These are phyloP conservation scores for Ypsolopha scabrella DNA, from an alignment of 2,888 invertebrate species.

Conservation along the genomic window DNA sequence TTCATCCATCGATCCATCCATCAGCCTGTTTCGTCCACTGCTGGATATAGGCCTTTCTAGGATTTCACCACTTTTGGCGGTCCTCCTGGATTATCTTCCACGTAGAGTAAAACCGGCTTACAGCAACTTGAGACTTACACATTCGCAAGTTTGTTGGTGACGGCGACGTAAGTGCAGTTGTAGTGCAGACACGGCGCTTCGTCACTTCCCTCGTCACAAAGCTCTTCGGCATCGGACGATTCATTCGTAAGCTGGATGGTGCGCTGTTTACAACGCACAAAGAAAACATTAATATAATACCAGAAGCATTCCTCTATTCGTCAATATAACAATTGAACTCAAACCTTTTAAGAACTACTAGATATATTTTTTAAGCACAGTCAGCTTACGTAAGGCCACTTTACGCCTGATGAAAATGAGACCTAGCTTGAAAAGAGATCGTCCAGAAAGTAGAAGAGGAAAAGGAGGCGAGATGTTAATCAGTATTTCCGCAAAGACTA, in stretches of 20 bases:
- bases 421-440: not conserved
- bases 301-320: not conserved
- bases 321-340: not conserved
- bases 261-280: constrained; percentile 21
- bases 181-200: constrained; percentile 52
- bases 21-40: too few relatives aligned
- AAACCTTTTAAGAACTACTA: not conserved
- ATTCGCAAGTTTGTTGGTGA: constrained; percentile 50
- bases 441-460: not conserved
- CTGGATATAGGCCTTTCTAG: too few relatives aligned
- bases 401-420: too few relatives aligned
- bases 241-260: constrained; percentile 42
- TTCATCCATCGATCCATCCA: too few relatives aligned
- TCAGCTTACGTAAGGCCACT: not conserved
- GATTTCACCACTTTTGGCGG: too few relatives aligned
- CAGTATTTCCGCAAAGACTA: too few relatives aligned
- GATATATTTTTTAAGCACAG: not conserved
- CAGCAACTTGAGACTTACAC: constrained; percentile 30
- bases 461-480: too few relatives aligned
- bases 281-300: not conserved
- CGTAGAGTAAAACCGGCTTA: too few relatives aligned
- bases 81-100: too few relatives aligned
- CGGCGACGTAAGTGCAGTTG: constrained; percentile 55
- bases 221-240: constrained; percentile 41
- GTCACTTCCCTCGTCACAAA: constrained; percentile 35